phyloP scores from a whole-genome alignment of 2,113 vertebrate genomes.

The Odontophorus gujanensis region DNA sequence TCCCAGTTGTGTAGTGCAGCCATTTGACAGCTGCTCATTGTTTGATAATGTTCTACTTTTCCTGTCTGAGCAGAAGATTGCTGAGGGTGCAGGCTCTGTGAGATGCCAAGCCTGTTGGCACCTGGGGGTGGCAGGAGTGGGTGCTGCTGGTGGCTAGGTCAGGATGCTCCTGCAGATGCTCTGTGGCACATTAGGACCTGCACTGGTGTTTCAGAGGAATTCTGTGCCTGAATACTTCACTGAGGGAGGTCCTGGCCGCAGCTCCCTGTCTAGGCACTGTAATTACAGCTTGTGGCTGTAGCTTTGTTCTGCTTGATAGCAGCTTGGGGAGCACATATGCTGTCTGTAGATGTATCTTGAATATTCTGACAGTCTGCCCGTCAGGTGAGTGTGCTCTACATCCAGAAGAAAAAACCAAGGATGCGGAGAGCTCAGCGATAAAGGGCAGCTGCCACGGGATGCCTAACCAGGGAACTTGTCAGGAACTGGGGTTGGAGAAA shows the following conservation, averaged over 20 bases:
- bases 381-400: neutral
- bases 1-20: neutral
- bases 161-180: neutral
- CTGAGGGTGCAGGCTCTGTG: neutral
- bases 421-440: neutral
- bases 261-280: neutral
- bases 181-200: accelerated
- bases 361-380: neutral
- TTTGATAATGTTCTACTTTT: neutral
- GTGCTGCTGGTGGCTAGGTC: neutral
- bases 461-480: neutral
- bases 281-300: neutral
- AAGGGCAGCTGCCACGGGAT: neutral
- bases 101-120: neutral
- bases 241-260: neutral
- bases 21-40: neutral
- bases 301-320: neutral
- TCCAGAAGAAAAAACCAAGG: neutral
- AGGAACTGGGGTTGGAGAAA: neutral
- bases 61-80: neutral
- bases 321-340: neutral
- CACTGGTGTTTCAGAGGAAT: neutral
- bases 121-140: neutral
- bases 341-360: neutral
- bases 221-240: neutral